A percentile compares a stretch with the other conserved stretches of the same genome.
phyloP scores from a whole-genome alignment of 1,140 invertebrate genomes.

The Condylostylus longicornis region DNA sequence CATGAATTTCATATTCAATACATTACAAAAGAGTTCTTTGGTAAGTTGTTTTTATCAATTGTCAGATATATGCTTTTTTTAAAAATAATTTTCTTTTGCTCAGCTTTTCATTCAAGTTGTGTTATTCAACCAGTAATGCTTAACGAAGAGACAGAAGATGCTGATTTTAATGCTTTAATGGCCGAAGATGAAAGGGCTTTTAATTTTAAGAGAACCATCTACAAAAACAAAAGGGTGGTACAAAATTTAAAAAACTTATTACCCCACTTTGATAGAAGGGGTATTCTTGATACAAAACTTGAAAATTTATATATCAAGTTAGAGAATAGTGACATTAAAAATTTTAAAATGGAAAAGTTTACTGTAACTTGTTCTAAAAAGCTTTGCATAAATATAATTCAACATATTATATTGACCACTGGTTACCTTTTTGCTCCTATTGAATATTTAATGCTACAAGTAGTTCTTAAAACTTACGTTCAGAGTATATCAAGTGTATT shows the following conservation, averaged over 20 bases:
- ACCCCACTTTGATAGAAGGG: slow-evolving; percentile 22
- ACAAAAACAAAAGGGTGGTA: slow-evolving; percentile 15
- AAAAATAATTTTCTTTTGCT: slow-evolving; percentile 2
- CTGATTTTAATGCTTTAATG: slow-evolving; percentile 25
- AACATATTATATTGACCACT: too few relatives aligned
- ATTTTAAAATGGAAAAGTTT: too few relatives aligned
- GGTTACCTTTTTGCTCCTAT: too few relatives aligned
- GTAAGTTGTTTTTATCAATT: slow-evolving; percentile 1
- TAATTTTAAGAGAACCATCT: slow-evolving; percentile 21
- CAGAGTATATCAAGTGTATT: too few relatives aligned
- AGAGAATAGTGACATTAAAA: too few relatives aligned
- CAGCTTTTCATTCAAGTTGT: slow-evolving; percentile 21
- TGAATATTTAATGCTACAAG: too few relatives aligned
- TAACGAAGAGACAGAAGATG: slow-evolving; percentile 21
- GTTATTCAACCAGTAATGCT: slow-evolving; percentile 25
- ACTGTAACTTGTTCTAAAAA: too few relatives aligned
- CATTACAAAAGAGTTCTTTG: background rate
- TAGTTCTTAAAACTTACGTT: too few relatives aligned
- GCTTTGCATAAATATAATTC: too few relatives aligned
- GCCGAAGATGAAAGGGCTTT: slow-evolving; percentile 21
- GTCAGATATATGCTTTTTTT: background rate
- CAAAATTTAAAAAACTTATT: slow-evolving; percentile 17
- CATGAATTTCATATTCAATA: slow-evolving; percentile 1
- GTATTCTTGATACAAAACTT: slow-evolving; percentile 15
- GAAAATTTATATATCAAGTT: too few relatives aligned